Base-by-base conservation (phyloP, 2,888 invertebrate genomes). In the Sphaerophoria taeniata region DNA sequence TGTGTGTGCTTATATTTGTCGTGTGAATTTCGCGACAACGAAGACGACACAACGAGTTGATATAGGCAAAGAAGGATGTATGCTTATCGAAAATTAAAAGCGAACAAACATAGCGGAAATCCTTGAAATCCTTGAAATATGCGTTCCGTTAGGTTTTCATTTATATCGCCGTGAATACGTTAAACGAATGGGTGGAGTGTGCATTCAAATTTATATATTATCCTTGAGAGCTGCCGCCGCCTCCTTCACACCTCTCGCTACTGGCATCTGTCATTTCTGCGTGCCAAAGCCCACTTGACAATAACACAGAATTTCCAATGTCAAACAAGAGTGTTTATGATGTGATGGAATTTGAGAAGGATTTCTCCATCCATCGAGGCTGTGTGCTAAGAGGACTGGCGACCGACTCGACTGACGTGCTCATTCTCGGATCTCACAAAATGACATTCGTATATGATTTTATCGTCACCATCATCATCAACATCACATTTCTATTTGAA, bases 31-130 rank as follows among this genome's bases (percentile, higher is more conserved):
- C 43, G 9, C 43, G 43, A 6, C 43, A 12, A 11, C 39, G 9
- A 39, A 11, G 43, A 3, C 43, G 43, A 3, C 43, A 9, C 11
- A 24, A 24, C 9, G 43, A 9, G 39, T 39, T 7, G 6, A 39
- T 43, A 12, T 43, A 9, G 7, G 12, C 9, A 43, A 43, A 9
- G 9, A 43, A 43, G 43, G 43, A 43, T 31, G 36, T 11, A 53
- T 78, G 78, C 14, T 78, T 74, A 75, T 84, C 74, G 70, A 84
- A 84, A 79, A 84, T 79, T 84, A 84, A 84, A 79, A 84, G 58
- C 74, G 34, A 79, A 75, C 74, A 39, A 49, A 65, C 49, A 56
- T 24, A 51, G 69, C 45, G 47, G 51, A 69, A 63, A 45, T 82
- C 39, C 67, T 72, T 76, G 51, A 69, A 63, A 45, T 82, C 39